Percentiles rank a stretch among this genome's conserved stretches.
Evolutionary conservation across 2,888 invertebrate genomes (phyloP).

Genomic region (Pyrochroa serraticornis): DNA sequence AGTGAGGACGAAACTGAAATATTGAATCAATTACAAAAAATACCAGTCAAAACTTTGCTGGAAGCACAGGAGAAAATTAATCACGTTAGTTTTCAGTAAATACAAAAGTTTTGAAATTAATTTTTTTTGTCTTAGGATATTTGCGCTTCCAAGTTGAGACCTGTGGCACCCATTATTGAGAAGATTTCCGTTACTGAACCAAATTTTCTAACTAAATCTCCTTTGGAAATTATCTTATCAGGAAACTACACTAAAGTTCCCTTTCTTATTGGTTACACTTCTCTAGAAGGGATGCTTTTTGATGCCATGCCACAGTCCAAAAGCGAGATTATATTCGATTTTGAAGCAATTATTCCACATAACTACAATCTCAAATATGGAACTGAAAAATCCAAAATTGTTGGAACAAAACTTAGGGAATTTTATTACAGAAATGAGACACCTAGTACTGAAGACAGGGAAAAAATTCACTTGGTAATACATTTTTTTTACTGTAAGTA

Average conservation of each 20-base stretch:
- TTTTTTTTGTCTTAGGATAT: neutral
- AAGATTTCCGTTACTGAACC: slow-evolving; percentile 26
- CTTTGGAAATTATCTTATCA: slow-evolving; percentile 42
- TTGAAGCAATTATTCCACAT: too few species aligned
- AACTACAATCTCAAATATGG: too few species aligned
- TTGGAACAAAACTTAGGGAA: slow-evolving; percentile 32
- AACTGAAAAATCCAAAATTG: too few species aligned
- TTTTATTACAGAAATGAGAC: slow-evolving; percentile 36
- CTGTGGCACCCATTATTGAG: slow-evolving; percentile 32
- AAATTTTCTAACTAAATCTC: slow-evolving; percentile 46
- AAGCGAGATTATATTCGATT: too few species aligned
- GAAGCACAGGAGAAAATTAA: slow-evolving; percentile 15
- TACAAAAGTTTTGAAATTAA: neutral
- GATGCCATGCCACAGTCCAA: too few species aligned
- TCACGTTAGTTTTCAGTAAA: slow-evolving; percentile 8
- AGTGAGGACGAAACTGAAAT: slow-evolving; percentile 10
- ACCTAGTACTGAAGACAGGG: too few species aligned
- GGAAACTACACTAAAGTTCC: slow-evolving; percentile 52
- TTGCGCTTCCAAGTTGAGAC: neutral
- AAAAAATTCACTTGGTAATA: too few species aligned
- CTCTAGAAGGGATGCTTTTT: slow-evolving; percentile 48
- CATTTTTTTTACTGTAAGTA: too few species aligned
- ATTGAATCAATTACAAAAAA: slow-evolving; percentile 9
- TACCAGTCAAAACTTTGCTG: slow-evolving; percentile 1
- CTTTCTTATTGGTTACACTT: slow-evolving; percentile 49